Evolutionary conservation across 2,113 vertebrate genomes (phyloP), one percentile per base, ranked within the genome.

Genomic region (Phrynosoma platyrhinos): DNA sequence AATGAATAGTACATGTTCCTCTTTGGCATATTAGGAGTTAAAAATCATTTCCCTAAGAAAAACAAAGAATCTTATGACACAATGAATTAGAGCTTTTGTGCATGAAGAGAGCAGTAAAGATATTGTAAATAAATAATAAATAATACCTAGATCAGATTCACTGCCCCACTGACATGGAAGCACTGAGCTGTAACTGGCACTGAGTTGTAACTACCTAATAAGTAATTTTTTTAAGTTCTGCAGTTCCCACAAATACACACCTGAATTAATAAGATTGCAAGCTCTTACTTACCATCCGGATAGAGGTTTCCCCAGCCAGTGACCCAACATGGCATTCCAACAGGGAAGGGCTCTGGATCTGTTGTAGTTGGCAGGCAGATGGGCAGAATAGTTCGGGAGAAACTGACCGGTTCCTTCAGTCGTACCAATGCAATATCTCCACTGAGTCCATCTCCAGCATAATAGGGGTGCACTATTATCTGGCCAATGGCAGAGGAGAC

Each of bases 291-390:
- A 93, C 91, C 87, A 5, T 74, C 82, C 25, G 88, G 53, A 8
- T 84, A 27, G 30, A 87, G 32, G 64, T 86, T 7, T 1, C 91
- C 91, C 92, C 92, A 93, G 27, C 92, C 92, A 25, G 92, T 93
- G 4, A 90, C 90, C 91, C 91, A 93, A 47, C 92, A 93, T 12
- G 14, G 2, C 68, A 64, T 86, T 30, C 92, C 92, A 7, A 20
- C 87, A 13, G 83, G 66, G 13, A 91, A 79, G 2, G 52, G 42
- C 3, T 85, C n/a, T 4, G 85, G 14, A 6, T 47, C 68, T 7
- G 25, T 47, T 69, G 25, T 9, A 14, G 21, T 53, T 12, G 92
- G 91, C 25, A 93, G 74, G 82, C 86, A 88, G 52, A 91, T 2
- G 5, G 92, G 92, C 68, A 86, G 40, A 42, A 93, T 87, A 42